Base-by-base conservation (phyloP, 2,113 vertebrate genomes). In the Etheostoma cragini region DNA sequence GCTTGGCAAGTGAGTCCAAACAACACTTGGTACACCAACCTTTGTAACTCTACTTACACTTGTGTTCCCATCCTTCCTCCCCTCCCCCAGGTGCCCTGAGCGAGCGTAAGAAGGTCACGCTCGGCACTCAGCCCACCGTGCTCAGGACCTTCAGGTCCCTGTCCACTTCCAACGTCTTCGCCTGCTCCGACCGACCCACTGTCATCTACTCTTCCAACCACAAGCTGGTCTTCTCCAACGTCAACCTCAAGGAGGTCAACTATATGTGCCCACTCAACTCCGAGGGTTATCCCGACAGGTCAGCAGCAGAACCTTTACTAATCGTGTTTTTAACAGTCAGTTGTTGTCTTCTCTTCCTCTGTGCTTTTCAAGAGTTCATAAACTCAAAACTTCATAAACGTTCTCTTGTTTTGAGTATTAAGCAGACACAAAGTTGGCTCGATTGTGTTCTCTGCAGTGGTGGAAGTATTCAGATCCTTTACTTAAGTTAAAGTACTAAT, bases 171-270 rank as follows among this genome's bases (percentile, higher is more conserved):
- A 99, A 99, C 0, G 98, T 99, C 11, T 99, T 99, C 1, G 98
- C 98, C 70, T 99, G 98, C 93, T 99, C 98, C 0, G 98, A 99
- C 94, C 96, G 98, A 8, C 98, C 98, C 80, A 99, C 98, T 0
- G 98, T 99, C 95, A 99, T 99, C 94, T 99, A 99, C 88, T 99
- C 98, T 92, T 99, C 98, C 91, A 99, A 99, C 93, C 98, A 99
- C 96, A 99, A 99, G 81, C 94, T 99, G 84, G 98, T 99, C 72
- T 99, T 99, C 94, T 99, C 98, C 86, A 99, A 99, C 0, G 98
- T 99, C 93, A 99, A 99, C 94, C 97, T 99, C 80, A 99, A 99
- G 91, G 98, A 99, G 84, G 98, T 99, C 91, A 99, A 99, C 93
- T 99, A 99, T 87, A 99, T 99, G 98, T 99, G 98, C 87, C 98